Percentiles rank a stretch among this genome's conserved stretches.
These are phyloP conservation scores for Hypomesus transpacificus DNA, from an alignment of 2,113 vertebrate species.

Conservation along the genomic window DNA sequence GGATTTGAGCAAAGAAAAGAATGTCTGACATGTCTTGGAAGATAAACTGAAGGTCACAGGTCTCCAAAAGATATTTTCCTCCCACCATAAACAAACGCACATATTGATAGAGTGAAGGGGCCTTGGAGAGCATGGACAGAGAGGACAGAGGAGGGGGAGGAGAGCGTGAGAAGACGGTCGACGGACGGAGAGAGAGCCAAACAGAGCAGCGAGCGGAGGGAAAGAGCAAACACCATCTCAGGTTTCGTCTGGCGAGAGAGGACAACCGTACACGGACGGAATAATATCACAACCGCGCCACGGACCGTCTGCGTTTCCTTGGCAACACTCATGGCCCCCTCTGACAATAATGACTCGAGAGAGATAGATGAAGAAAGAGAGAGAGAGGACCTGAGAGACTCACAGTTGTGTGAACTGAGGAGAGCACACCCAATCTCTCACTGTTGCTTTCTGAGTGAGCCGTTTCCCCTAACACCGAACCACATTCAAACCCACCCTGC, in stretches of 20 bases:
- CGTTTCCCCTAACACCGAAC: no score
- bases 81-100: background rate
- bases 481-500: no score
- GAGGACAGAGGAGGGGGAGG: background rate
- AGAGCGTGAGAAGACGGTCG: constrained; percentile 3
- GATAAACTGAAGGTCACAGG: constrained; percentile 30
- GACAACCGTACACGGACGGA: no score
- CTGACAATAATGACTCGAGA: background rate
- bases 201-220: background rate
- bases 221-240: background rate
- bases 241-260: no score
- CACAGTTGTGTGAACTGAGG: no score
- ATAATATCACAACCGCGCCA: constrained; percentile 1
- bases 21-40: constrained; percentile 34
- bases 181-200: constrained; percentile 4
- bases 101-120: background rate
- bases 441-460: no score
- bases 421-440: no score
- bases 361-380: background rate
- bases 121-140: background rate
- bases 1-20: constrained; percentile 12
- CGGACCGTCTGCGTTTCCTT: constrained; percentile 37
- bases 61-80: background rate
- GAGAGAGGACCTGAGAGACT: background rate
- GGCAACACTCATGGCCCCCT: constrained; percentile 32